These are phyloP conservation scores for Microcebus tavaratra DNA, from an alignment of 2,113 vertebrate genomes.

Conservation along the genomic window DNA sequence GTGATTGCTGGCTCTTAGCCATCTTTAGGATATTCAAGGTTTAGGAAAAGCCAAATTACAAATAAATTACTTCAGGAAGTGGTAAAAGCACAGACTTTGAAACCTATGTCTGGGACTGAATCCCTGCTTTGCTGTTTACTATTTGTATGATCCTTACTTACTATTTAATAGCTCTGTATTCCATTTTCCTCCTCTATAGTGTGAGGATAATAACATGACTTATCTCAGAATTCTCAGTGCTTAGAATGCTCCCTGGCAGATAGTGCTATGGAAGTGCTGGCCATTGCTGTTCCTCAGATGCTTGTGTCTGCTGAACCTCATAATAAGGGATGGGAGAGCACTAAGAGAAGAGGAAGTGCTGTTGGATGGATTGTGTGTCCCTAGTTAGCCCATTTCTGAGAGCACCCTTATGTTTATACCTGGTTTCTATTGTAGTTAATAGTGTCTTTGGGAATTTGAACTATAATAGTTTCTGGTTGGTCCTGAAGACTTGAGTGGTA, in stretches of 20 bases:
- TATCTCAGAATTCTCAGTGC: background rate
- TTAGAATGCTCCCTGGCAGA: background rate
- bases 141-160: accelerated
- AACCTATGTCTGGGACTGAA: background rate
- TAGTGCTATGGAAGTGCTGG: background rate
- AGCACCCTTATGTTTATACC: background rate
- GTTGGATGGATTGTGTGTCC: background rate
- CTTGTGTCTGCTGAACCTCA: background rate
- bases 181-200: accelerated
- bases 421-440: background rate
- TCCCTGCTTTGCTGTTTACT: background rate
- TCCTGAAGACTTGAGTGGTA: background rate
- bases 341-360: background rate
- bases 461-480: background rate
- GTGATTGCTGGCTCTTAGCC: background rate
- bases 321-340: background rate
- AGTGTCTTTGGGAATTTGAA: background rate
- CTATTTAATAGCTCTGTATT: background rate
- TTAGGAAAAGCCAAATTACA: background rate
- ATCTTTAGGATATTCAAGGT: background rate
- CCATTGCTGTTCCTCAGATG: background rate
- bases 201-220: background rate
- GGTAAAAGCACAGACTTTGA: background rate
- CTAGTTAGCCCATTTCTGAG: background rate
- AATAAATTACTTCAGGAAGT: background rate